A percentile compares a stretch with the other conserved stretches of the same genome.
These are phyloP conservation scores for Colletes gigas DNA, from an alignment of 1,140 invertebrate species.

Conservation along the genomic window DNA sequence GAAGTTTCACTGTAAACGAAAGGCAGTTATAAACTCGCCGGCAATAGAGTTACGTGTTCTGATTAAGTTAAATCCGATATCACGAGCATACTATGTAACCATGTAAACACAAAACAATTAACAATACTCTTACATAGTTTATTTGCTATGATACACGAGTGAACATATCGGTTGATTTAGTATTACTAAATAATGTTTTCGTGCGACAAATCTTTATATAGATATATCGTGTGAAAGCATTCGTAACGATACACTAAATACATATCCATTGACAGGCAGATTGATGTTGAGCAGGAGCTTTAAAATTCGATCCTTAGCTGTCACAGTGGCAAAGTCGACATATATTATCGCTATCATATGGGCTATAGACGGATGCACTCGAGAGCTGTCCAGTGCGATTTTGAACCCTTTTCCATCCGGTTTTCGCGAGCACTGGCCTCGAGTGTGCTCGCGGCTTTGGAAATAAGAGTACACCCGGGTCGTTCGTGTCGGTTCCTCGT, in stretches of 20 bases:
- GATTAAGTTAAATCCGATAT: conserved; percentile 45
- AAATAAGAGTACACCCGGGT: conserved; percentile 29
- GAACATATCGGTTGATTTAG: no score
- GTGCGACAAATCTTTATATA: neutral
- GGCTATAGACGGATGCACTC: conserved; percentile 11
- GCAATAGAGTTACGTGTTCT: conserved; percentile 28
- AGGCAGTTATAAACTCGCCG: neutral
- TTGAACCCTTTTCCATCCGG: neutral
- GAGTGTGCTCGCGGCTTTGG: conserved; percentile 7
- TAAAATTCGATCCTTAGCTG: conserved; percentile 6
- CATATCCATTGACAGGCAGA: conserved; percentile 5
- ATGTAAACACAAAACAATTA: no score
- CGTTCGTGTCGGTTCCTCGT: conserved; percentile 27
- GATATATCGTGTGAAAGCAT: neutral
- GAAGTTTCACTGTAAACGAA: neutral
- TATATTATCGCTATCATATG: conserved; percentile 2
- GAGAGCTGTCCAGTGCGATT: conserved; percentile 14
- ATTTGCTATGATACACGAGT: no score
- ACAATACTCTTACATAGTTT: no score
- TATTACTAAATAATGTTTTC: neutral
- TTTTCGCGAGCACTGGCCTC: neutral
- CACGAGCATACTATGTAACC: conserved; percentile 27
- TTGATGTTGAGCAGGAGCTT: conserved; percentile 9
- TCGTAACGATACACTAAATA: conserved; percentile 20
- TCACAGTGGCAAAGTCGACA: conserved; percentile 7